Conservation (phyloP, 1,140 invertebrate genomes). For the Mamestra configurata region DNA sequence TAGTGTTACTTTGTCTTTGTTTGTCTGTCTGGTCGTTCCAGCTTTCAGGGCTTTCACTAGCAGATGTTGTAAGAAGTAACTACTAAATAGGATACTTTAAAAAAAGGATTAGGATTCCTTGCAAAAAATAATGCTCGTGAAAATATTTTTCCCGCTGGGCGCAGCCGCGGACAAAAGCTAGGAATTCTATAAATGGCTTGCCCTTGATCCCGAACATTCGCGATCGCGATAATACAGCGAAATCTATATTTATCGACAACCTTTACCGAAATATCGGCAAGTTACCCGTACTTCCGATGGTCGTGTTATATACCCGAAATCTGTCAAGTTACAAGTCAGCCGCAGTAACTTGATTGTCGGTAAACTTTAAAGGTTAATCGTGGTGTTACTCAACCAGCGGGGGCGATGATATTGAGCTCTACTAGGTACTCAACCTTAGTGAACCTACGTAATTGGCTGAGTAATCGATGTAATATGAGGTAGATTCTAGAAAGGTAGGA, state of each 20-base stretch:
- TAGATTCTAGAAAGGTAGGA: not conserved
- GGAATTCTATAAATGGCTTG: not conserved
- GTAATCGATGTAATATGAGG: not conserved
- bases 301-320: not conserved
- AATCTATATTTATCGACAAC: not conserved
- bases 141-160: no score
- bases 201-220: no score
- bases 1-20: no score
- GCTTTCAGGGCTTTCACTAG: no score
- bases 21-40: no score
- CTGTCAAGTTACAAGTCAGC: not conserved
- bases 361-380: constrained; percentile 25
- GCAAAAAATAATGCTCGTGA: no score
- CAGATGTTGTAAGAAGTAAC: no score
- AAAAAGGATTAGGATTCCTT: no score
- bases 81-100: no score
- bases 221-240: not conserved
- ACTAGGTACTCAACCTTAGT: no score
- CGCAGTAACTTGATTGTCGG: not conserved
- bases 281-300: not conserved
- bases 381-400: not conserved
- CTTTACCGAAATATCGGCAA: not conserved
- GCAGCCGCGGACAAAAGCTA: no score
- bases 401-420: not conserved
- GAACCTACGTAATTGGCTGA: not conserved